Evolutionary conservation across 1,140 invertebrate species (phyloP).

Genomic region (Prorops nasuta): DNA sequence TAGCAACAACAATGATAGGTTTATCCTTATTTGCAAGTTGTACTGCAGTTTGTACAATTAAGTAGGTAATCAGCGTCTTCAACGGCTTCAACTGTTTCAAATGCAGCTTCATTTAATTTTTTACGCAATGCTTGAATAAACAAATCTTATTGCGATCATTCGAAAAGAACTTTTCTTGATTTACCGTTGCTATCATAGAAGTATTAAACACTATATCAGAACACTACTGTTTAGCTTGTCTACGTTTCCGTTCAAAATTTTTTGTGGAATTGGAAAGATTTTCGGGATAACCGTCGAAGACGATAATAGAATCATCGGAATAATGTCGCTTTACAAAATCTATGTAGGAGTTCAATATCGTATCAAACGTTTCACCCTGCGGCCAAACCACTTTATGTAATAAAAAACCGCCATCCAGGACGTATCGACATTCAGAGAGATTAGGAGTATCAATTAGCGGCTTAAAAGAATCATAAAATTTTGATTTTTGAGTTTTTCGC

Average conservation of each 20-base stretch:
- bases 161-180: not conserved
- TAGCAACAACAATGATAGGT: not conserved
- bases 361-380: not conserved
- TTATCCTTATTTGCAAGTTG: not conserved
- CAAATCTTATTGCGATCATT: no score
- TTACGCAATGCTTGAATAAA: no score
- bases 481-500: constrained; percentile 23
- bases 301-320: not conserved
- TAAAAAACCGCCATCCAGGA: constrained; percentile 23
- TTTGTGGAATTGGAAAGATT: not conserved
- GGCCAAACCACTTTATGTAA: constrained; percentile 15
- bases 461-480: constrained; percentile 18
- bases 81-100: no score
- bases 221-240: no score
- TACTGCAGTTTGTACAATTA: not conserved
- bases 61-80: no score
- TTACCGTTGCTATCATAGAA: constrained; percentile 4
- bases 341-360: not conserved
- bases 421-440: not conserved
- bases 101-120: no score
- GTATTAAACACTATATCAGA: no score
- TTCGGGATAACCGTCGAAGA: not conserved
- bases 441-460: not conserved
- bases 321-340: not conserved
- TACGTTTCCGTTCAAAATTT: not conserved